Conservation (phyloP, 2,888 invertebrate genomes). For the Tenthredo amoena region DNA sequence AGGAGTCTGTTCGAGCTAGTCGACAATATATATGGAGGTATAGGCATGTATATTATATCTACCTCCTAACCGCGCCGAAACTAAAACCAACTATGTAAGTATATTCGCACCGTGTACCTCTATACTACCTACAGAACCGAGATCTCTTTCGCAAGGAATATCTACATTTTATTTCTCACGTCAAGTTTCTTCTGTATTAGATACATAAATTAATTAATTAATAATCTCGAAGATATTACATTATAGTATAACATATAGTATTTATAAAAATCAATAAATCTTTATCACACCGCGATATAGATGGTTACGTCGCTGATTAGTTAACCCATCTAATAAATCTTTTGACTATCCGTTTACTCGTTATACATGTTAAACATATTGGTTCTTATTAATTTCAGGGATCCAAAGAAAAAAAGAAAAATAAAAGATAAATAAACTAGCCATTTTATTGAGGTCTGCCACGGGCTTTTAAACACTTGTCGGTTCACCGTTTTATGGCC, state of each 20-base stretch:
- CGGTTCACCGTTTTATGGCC: conserved; percentile 50
- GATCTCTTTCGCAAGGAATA: too few relatives aligned
- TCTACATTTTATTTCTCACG: neutral
- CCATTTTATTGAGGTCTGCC: conserved; percentile 44
- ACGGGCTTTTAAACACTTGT: conserved; percentile 50
- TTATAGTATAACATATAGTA: neutral
- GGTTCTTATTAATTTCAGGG: conserved; percentile 52
- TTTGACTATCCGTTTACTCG: neutral
- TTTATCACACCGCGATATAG: neutral
- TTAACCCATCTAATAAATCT: neutral
- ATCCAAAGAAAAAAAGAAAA: conserved; percentile 26
- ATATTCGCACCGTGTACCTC: neutral
- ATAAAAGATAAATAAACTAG: neutral
- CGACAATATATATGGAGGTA: conserved; percentile 68
- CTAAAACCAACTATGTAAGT: conserved; percentile 45
- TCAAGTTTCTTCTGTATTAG: neutral
- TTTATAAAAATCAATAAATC: neutral
- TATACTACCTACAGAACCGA: too few relatives aligned
- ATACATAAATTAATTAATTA: too few relatives aligned
- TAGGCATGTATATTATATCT: too few relatives aligned
- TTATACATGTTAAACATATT: conserved; percentile 40
- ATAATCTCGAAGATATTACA: neutral
- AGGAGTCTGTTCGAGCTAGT: conserved; percentile 72
- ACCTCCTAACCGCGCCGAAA: conserved; percentile 60
- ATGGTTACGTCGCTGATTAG: neutral